phyloP scores from a whole-genome alignment of 2,113 vertebrate genomes.

The Seriola rivoliana region DNA sequence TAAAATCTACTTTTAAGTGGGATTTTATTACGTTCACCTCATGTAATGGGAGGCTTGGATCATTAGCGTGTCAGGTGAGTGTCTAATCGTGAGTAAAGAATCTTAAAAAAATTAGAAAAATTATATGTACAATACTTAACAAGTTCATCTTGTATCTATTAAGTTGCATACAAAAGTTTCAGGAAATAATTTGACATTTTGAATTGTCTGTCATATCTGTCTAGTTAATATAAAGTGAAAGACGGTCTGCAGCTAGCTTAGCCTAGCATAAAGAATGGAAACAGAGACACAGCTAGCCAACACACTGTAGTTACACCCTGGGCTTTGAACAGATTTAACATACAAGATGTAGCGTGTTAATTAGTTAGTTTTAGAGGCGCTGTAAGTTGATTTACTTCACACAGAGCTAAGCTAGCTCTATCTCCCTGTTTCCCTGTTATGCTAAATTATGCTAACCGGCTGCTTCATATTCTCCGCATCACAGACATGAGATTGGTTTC shows the following conservation, averaged over 20 bases:
- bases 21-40: constrained; percentile 69
- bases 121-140: background rate
- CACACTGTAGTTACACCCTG: background rate
- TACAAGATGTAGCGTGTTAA: too few species aligned
- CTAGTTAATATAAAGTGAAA: background rate
- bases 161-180: background rate
- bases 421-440: too few species aligned
- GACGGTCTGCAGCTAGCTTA: background rate
- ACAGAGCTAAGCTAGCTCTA: too few species aligned
- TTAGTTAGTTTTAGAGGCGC: too few species aligned
- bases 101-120: background rate
- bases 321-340: background rate
- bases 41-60: constrained; percentile 71
- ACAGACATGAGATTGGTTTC: too few species aligned
- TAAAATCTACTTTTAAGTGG: constrained; percentile 73
- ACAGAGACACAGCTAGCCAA: background rate
- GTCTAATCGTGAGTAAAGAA: background rate
- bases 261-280: background rate
- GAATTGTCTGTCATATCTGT: too few species aligned
- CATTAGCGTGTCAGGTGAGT: constrained; percentile 54
- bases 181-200: background rate
- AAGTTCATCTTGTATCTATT: background rate
- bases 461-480: background rate
- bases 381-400: too few species aligned
- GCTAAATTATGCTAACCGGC: too few species aligned